phyloP scores from a whole-genome alignment of 2,888 invertebrate genomes.

The Thymelicus lineola region DNA sequence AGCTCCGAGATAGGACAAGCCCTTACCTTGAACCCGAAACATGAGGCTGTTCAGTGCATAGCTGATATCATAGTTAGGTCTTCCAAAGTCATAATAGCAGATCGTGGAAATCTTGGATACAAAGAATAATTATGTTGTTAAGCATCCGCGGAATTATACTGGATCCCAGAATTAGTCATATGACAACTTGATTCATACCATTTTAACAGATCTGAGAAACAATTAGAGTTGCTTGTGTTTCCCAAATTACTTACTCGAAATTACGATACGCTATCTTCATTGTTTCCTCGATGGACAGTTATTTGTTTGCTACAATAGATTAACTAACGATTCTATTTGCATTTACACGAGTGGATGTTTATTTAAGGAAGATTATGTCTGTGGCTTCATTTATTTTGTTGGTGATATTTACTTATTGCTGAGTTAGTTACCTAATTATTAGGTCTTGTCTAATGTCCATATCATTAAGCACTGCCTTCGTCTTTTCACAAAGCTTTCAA shows the following conservation, averaged over 20 bases:
- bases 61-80: not conserved
- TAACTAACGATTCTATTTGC: not conserved
- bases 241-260: slow-evolving; percentile 19
- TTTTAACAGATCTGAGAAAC: slow-evolving; percentile 11
- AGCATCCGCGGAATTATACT: slow-evolving; percentile 1
- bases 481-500: too few relatives aligned
- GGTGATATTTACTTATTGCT: too few relatives aligned
- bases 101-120: not conserved
- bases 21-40: too few relatives aligned
- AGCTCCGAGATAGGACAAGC: not conserved
- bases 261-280: slow-evolving; percentile 4
- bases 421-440: too few relatives aligned
- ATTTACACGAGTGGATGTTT: not conserved
- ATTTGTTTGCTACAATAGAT: not conserved
- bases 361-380: not conserved
- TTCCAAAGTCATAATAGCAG: not conserved
- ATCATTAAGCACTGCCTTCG: too few relatives aligned
- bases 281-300: not conserved
- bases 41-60: too few relatives aligned
- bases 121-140: not conserved
- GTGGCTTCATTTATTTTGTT: not conserved
- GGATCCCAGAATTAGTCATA: slow-evolving; percentile 1
- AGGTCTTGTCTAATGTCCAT: too few relatives aligned
- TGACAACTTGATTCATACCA: slow-evolving; percentile 17
- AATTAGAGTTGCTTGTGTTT: slow-evolving; percentile 23